Evolutionary conservation across 2,888 invertebrate species (phyloP).

Genomic region (Epistrophe eligans): DNA sequence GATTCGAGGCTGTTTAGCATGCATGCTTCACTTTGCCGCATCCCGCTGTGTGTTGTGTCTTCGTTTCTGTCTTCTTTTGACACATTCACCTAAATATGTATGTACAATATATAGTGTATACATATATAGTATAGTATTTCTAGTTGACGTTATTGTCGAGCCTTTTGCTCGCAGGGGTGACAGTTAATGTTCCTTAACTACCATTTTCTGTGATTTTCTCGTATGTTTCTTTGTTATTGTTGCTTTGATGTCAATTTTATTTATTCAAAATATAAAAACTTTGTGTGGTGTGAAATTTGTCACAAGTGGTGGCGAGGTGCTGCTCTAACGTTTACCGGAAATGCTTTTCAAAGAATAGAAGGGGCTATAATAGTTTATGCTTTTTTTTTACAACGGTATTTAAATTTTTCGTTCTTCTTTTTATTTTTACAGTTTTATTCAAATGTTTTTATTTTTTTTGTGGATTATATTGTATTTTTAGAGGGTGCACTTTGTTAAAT

Average conservation of each 20-base stretch:
- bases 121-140: not conserved
- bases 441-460: not conserved
- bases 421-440: conserved; percentile 27
- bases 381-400: conserved; percentile 65
- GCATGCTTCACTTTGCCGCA: conserved; percentile 64
- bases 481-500: conserved; percentile 41
- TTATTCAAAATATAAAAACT: conserved; percentile 70
- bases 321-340: conserved; percentile 22
- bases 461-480: conserved; percentile 11
- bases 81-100: conserved; percentile 13
- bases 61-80: not conserved
- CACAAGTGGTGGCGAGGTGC: conserved; percentile 62
- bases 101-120: too few relatives aligned
- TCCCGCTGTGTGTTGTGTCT: not conserved
- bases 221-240: conserved; percentile 39
- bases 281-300: conserved; percentile 74
- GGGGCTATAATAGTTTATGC: conserved; percentile 52
- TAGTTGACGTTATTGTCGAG: conserved; percentile 24
- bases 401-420: conserved; percentile 48
- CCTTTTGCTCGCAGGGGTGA: conserved; percentile 49
- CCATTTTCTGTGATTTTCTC: conserved; percentile 68
- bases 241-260: conserved; percentile 60
- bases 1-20: conserved; percentile 74
- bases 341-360: conserved; percentile 40
- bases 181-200: conserved; percentile 70